These are phyloP conservation scores for Matsumurasca onukii DNA, from an alignment of 1,140 invertebrate species.

Conservation along the genomic window DNA sequence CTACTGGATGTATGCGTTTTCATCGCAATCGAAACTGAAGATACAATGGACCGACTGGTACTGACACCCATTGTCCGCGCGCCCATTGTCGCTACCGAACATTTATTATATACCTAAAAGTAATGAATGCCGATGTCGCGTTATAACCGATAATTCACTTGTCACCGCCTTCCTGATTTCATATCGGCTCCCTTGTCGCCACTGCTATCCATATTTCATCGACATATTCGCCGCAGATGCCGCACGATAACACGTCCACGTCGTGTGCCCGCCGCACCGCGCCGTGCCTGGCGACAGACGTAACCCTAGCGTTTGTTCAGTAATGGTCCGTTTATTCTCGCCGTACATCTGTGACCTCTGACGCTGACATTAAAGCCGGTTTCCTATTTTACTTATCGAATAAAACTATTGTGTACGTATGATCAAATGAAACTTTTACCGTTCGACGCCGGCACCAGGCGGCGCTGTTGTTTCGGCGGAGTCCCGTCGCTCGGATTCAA, in stretches of 20 bases:
- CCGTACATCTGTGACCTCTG: too few relatives aligned
- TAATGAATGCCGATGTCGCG: conserved; percentile 24
- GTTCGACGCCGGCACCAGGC: too few relatives aligned
- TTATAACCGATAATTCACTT: conserved; percentile 27
- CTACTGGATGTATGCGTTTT: conserved; percentile 22
- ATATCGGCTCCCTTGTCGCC: conserved; percentile 21
- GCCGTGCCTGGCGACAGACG: neutral
- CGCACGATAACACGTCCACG: conserved; percentile 3
- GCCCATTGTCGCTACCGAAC: conserved; percentile 21
- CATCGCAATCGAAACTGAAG: conserved; percentile 23
- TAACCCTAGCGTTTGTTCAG: too few relatives aligned
- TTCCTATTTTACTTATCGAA: too few relatives aligned
- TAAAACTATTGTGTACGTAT: too few relatives aligned
- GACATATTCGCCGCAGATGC: conserved; percentile 15
- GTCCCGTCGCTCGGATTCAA: conserved; percentile 17
- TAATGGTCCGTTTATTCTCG: too few relatives aligned
- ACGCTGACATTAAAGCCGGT: too few relatives aligned
- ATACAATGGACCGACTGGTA: conserved; percentile 20
- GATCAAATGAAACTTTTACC: too few relatives aligned
- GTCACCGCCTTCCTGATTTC: conserved; percentile 17
- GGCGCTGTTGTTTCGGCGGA: neutral
- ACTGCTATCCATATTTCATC: conserved; percentile 23
- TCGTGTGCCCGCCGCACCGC: neutral
- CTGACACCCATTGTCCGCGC: conserved; percentile 12
- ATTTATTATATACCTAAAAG: conserved; percentile 31